A percentile compares a stretch with the other conserved stretches of the same genome.
These are phyloP conservation scores for Eulemur rufifrons DNA, from an alignment of 2,113 vertebrate species.

Conservation along the genomic window DNA sequence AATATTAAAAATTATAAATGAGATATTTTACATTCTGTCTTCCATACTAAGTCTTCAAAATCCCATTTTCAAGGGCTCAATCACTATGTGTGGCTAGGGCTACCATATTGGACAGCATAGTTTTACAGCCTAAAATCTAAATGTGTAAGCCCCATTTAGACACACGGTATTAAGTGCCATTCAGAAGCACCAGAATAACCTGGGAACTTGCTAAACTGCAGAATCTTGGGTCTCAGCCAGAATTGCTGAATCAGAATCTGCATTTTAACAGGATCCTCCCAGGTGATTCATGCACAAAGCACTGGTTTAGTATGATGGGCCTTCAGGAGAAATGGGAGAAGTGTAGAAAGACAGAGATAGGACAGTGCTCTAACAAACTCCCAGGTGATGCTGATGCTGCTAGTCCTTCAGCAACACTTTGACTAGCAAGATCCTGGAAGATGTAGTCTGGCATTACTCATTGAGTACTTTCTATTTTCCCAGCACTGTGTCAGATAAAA, in stretches of 20 bases:
- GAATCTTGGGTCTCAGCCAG: neutral
- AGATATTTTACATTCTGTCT: neutral
- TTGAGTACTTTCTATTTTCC: neutral
- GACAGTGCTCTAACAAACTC: neutral
- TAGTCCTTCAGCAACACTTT: neutral
- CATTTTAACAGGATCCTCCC: neutral
- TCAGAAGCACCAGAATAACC: constrained; percentile 14
- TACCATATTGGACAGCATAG: neutral
- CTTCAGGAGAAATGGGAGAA: neutral
- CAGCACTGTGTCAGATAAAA: neutral
- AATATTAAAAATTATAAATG: neutral
- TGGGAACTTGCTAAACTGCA: neutral
- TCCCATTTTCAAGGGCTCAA: neutral
- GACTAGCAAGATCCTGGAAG: neutral
- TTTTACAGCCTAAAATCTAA: neutral
- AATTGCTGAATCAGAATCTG: neutral
- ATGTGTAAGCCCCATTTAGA: neutral
- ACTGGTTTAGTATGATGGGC: neutral
- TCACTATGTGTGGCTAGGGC: neutral
- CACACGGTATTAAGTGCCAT: neutral
- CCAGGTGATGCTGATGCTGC: neutral
- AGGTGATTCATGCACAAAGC: neutral
- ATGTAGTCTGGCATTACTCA: constrained; percentile 1
- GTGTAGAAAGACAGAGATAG: neutral
- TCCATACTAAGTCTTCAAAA: constrained; percentile 15